These are phyloP conservation scores for Drosophila ogumai DNA, from an alignment of 1,140 invertebrate species.

Conservation along the genomic window DNA sequence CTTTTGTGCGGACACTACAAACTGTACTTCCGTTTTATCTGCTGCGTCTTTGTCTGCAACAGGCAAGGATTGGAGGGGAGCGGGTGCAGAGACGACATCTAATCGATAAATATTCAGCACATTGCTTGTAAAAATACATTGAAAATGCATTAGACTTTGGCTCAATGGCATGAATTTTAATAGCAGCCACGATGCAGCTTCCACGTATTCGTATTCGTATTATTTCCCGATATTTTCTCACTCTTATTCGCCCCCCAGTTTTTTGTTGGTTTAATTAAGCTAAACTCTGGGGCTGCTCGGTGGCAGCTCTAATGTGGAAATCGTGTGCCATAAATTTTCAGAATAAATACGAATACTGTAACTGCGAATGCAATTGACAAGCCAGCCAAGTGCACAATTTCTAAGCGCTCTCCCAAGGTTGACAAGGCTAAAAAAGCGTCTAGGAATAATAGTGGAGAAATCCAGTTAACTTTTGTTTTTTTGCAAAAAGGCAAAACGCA, in stretches of 20 bases:
- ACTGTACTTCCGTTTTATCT: slow-evolving; percentile 76
- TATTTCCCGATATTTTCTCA: slow-evolving; percentile 29
- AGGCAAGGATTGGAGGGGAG: slow-evolving; percentile 6
- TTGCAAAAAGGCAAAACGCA: slow-evolving; percentile 41
- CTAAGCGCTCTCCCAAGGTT: slow-evolving; percentile 67
- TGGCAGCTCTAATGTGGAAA: slow-evolving; percentile 65
- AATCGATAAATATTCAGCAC: slow-evolving; percentile 80
- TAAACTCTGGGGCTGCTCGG: slow-evolving; percentile 38
- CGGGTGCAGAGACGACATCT: slow-evolving; percentile 38
- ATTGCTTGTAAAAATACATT: slow-evolving; percentile 76
- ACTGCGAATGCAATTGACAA: slow-evolving; percentile 46
- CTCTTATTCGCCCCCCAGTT: background rate
- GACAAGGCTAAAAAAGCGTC: slow-evolving; percentile 48
- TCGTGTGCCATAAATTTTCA: slow-evolving; percentile 78
- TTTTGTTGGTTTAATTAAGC: slow-evolving; percentile 63
- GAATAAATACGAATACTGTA: slow-evolving; percentile 38
- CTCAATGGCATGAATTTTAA: slow-evolving; percentile 72
- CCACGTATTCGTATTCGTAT: slow-evolving; percentile 10
- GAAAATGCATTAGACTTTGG: slow-evolving; percentile 78
- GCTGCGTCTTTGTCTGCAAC: slow-evolving; percentile 68
- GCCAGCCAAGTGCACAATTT: slow-evolving; percentile 78
- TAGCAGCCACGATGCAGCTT: slow-evolving; percentile 28
- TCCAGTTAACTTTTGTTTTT: slow-evolving; percentile 61
- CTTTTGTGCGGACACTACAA: slow-evolving; percentile 75
- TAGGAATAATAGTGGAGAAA: slow-evolving; percentile 52